Evolutionary conservation across 2,888 invertebrate genomes (phyloP), one percentile per base, ranked within the genome.

Genomic region (Autographa gamma): DNA sequence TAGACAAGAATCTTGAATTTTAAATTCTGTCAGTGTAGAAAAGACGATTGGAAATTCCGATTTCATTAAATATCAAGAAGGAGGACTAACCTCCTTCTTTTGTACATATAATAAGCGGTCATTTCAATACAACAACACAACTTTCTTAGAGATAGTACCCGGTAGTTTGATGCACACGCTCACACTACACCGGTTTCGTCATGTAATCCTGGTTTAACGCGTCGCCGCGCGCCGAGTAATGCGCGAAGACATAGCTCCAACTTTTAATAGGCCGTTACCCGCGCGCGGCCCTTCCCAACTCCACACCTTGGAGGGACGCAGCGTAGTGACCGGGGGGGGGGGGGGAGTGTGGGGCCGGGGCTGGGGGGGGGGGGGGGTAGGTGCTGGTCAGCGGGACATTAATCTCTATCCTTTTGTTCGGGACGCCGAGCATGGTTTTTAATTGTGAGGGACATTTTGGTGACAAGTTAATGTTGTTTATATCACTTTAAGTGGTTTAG

Each of bases 401-500:
- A 75, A 77, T 81, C 66, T 69, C 69, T 52, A 73, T 73, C 66
- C 73, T 70, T 75, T 74, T 77, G 73, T 77, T 71, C 43, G 60
- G 65, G 52, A 62, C 19, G 58, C 18, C 54, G 54, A 25, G 54
- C 54, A 56, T 25, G 69, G 43, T 69, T 81, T 82, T 72, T 73
- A 82, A 82, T 82, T 71, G 69, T 74, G 78, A 80, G 62, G 63
- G 83, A 82, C 74, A 66, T 80, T 71, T 62, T 68, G 58, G 73
- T 72, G 74, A 80, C 71, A 68, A 59, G 63, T 64, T 67, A 72
- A 48, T 48, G 25, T 31, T 63, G 61, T 31, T 60, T 54, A 56
- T 18, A 34, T 54, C 38, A 73, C 62, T 63, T 71, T 66, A 18
- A n/a, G 60, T 25, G 52, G 54, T 18, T 41, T 56, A 14, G 25